These are phyloP conservation scores for Tarsius wallacei DNA, from an alignment of 2,797 vertebrate species.

Conservation along the genomic window DNA sequence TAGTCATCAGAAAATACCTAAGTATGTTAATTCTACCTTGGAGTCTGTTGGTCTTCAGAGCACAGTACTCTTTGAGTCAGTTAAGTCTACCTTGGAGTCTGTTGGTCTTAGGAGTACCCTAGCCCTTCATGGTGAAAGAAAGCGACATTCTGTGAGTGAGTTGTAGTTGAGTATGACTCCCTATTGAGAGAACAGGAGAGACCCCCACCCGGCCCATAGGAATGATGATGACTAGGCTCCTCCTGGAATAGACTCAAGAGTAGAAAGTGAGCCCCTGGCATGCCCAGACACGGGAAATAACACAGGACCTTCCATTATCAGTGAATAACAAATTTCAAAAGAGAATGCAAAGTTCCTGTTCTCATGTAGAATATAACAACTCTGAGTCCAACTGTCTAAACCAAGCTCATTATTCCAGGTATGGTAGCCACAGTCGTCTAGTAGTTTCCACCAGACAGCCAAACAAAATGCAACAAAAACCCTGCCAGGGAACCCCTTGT, in stretches of 20 bases:
- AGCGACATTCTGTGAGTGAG: accelerated
- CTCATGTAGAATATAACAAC: too few relatives aligned
- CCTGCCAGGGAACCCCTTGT: not conserved
- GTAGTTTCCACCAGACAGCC: not conserved
- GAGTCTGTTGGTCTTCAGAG: too few relatives aligned
- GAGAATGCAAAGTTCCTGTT: not conserved
- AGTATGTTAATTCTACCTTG: too few relatives aligned
- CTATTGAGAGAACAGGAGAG: too few relatives aligned
- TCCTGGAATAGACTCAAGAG: not conserved
- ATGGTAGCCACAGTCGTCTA: not conserved
- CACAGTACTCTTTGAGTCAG: too few relatives aligned
- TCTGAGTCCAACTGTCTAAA: not conserved
- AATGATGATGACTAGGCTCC: not conserved
- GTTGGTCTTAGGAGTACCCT: too few relatives aligned
- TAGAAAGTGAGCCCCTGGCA: not conserved
- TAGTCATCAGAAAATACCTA: not conserved
- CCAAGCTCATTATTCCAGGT: not conserved
- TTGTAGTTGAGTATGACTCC: too few relatives aligned
- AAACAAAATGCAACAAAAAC: not conserved
- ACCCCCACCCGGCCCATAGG: accelerated
- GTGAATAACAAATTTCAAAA: too few relatives aligned
- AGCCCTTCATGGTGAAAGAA: not conserved
- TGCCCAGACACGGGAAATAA: not conserved
- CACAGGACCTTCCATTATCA: not conserved
- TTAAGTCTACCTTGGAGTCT: too few relatives aligned